Percentiles rank a stretch among this genome's conserved stretches.
Evolutionary conservation across 2,797 vertebrate species (phyloP).

Genomic region (Ara ararauna): DNA sequence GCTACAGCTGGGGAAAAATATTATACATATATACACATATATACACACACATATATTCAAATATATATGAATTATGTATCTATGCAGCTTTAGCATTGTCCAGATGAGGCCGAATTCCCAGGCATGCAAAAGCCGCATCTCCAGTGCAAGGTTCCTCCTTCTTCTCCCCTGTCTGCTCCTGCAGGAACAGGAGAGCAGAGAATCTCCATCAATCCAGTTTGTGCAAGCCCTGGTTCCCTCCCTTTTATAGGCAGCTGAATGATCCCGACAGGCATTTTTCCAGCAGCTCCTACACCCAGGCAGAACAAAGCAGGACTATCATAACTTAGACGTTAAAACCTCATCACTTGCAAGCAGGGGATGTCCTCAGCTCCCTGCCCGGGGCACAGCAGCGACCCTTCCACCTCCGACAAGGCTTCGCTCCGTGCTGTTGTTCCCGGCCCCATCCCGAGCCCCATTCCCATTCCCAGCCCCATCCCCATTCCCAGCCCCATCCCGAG

Average conservation of each 20-base stretch:
- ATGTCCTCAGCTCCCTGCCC: neutral
- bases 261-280: neutral
- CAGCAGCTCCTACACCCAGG: neutral
- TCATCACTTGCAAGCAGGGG: neutral
- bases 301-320: neutral
- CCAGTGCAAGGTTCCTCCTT: neutral
- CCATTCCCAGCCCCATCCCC: neutral
- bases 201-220: neutral
- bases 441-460: neutral
- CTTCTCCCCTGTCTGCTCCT: neutral
- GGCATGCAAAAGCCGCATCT: neutral
- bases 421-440: neutral
- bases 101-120: neutral
- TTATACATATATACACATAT: no score
- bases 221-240: neutral
- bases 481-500: neutral
- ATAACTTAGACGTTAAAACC: neutral
- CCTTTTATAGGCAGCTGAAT: neutral
- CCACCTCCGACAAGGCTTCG: neutral
- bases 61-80: neutral
- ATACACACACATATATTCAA: neutral
- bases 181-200: neutral
- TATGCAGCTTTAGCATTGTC: neutral
- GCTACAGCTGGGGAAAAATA: neutral
- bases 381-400: neutral